A percentile compares a stretch with the other conserved stretches of the same genome.
Evolutionary conservation across 2,797 vertebrate species (phyloP).

Genomic region (Onychomys torridus): DNA sequence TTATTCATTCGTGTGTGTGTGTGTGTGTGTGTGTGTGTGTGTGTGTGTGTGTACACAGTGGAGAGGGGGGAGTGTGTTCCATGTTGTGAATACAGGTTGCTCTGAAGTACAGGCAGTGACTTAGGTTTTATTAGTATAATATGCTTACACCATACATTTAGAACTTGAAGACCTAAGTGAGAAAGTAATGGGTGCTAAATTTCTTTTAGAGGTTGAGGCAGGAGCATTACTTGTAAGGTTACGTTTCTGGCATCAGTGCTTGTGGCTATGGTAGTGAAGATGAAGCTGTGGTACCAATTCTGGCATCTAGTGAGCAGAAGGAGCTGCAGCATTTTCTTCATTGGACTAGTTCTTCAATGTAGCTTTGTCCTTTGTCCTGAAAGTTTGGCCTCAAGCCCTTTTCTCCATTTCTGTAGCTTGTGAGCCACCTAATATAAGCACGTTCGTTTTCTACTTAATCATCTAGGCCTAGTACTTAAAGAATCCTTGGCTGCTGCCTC

Average conservation of each 20-base stretch:
- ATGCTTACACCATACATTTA: background rate
- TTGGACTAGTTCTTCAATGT: background rate
- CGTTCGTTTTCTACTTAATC: background rate
- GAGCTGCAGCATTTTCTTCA: background rate
- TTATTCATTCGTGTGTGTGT: background rate
- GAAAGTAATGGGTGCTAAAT: background rate
- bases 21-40: background rate
- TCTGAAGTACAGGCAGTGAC: background rate
- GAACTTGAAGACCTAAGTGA: background rate
- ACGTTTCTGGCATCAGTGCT: background rate
- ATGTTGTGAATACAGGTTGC: background rate
- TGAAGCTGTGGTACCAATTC: background rate
- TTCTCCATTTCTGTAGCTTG: background rate
- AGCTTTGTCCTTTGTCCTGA: constrained; percentile 18
- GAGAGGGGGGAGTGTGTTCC: background rate
- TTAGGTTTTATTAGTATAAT: background rate
- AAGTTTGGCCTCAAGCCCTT: background rate
- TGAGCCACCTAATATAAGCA: background rate
- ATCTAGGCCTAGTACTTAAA: background rate
- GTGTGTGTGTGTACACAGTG: background rate
- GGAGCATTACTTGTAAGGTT: background rate
- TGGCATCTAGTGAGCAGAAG: background rate
- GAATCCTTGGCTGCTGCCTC: background rate
- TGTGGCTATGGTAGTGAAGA: background rate
- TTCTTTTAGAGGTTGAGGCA: background rate